phyloP scores from a whole-genome alignment of 2,888 invertebrate species.

The Cancer borealis region DNA sequence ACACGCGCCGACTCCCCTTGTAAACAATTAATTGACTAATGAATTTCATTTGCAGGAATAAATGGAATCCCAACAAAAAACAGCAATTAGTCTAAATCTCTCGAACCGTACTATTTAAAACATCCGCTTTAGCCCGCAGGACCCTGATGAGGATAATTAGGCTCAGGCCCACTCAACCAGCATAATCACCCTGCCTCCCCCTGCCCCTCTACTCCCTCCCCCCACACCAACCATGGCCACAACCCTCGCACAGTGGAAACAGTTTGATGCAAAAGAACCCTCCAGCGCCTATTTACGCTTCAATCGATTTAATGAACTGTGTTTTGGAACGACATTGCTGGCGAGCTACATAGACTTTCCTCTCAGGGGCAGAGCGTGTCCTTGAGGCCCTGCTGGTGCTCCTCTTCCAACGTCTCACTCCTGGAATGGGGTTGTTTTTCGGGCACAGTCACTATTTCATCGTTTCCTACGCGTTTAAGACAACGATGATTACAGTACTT shows the following conservation, averaged over 20 bases:
- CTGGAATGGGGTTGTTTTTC: neutral
- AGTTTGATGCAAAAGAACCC: slow-evolving; percentile 9
- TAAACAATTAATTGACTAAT: slow-evolving; percentile 54
- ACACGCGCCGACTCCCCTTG: slow-evolving; percentile 38
- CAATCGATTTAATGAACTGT: slow-evolving; percentile 20
- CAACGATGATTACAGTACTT: neutral
- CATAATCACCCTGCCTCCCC: slow-evolving; percentile 2
- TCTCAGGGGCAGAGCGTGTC: neutral
- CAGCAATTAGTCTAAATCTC: slow-evolving; percentile 59
- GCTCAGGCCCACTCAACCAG: slow-evolving; percentile 51
- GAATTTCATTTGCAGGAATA: slow-evolving; percentile 52
- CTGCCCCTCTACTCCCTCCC: neutral
- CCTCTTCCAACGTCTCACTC: neutral
- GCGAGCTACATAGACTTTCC: neutral
- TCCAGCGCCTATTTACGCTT: slow-evolving; percentile 1
- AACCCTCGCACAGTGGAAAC: neutral
- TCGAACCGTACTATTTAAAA: slow-evolving; percentile 46
- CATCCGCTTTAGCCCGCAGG: slow-evolving; percentile 43
- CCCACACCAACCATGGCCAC: neutral
- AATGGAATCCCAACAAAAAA: slow-evolving; percentile 60
- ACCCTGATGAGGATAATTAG: slow-evolving; percentile 50
- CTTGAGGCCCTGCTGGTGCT: neutral
- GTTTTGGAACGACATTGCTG: slow-evolving; percentile 3
- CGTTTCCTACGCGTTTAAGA: too few species aligned
- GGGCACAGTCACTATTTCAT: neutral